phyloP scores from a whole-genome alignment of 2,888 invertebrate species.

The Dicranocentrus wangi region DNA sequence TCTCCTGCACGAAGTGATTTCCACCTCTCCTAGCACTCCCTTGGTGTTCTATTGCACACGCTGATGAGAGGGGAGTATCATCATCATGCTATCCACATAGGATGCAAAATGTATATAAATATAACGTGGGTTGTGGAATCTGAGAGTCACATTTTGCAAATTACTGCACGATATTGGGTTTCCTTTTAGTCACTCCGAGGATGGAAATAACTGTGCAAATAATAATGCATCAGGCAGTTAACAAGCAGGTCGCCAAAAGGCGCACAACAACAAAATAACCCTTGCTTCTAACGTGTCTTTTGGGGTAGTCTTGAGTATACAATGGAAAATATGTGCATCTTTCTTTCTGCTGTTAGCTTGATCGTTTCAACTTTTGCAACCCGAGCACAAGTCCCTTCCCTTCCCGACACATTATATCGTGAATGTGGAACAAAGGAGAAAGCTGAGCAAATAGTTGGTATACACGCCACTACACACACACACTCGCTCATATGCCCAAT shows the following conservation, averaged over 20 bases:
- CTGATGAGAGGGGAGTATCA: no score
- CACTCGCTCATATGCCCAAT: no score
- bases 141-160: no score
- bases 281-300: no score
- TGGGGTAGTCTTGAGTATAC: neutral
- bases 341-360: neutral
- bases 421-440: conserved; percentile 3
- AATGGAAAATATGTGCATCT: neutral
- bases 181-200: neutral
- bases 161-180: neutral
- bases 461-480: no score
- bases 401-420: no score
- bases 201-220: conserved; percentile 5
- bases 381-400: neutral
- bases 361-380: neutral
- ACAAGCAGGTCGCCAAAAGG: neutral
- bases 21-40: no score
- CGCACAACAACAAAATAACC: neutral
- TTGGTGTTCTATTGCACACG: no score
- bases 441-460: neutral
- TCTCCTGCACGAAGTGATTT: no score
- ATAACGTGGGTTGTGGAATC: no score
- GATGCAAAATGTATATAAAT: no score
- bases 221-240: conserved; percentile 12
- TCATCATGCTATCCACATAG: no score